Conservation (phyloP, 2,113 vertebrate genomes). For the Toxotes chatareus region DNA sequence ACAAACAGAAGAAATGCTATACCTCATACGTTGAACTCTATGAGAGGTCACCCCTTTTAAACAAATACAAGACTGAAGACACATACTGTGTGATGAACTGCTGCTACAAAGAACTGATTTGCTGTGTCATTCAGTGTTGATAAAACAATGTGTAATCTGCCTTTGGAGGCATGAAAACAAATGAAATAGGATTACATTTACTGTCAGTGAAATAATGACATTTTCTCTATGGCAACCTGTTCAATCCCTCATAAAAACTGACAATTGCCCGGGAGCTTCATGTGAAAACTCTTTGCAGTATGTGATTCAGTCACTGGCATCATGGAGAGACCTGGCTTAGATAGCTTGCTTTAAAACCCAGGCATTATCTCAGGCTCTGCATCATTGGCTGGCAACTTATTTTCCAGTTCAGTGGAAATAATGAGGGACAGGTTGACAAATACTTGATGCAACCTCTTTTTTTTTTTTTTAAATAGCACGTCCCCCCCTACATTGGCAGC, state of each 20-base stretch:
- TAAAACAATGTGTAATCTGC: conserved; percentile 57
- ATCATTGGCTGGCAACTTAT: conserved; percentile 79
- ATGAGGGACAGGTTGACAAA: conserved; percentile 78
- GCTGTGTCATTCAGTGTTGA: conserved; percentile 49
- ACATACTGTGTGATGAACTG: background rate
- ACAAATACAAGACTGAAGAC: conserved; percentile 24
- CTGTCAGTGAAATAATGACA: conserved; percentile 57
- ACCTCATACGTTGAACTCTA: conserved; percentile 29
- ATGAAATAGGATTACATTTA: conserved; percentile 61
- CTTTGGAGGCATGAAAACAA: conserved; percentile 53
- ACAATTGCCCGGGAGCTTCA: conserved; percentile 57
- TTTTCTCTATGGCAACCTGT: conserved; percentile 40
- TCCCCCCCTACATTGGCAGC: conserved; percentile 58
- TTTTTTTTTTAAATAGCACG: conserved; percentile 47
- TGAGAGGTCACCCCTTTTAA: conserved; percentile 37
- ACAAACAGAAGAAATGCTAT: conserved; percentile 44
- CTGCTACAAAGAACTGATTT: conserved; percentile 41
- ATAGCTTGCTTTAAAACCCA: conserved; percentile 75
- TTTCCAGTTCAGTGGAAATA: conserved; percentile 86
- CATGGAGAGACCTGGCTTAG: conserved; percentile 70
- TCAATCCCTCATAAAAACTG: conserved; percentile 58
- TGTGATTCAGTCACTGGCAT: conserved; percentile 64
- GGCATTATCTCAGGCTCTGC: conserved; percentile 74
- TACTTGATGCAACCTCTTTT: conserved; percentile 74
- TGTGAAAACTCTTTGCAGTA: conserved; percentile 55